Evolutionary conservation across 2,113 vertebrate species (phyloP).

Genomic region (Macrotus californicus): DNA sequence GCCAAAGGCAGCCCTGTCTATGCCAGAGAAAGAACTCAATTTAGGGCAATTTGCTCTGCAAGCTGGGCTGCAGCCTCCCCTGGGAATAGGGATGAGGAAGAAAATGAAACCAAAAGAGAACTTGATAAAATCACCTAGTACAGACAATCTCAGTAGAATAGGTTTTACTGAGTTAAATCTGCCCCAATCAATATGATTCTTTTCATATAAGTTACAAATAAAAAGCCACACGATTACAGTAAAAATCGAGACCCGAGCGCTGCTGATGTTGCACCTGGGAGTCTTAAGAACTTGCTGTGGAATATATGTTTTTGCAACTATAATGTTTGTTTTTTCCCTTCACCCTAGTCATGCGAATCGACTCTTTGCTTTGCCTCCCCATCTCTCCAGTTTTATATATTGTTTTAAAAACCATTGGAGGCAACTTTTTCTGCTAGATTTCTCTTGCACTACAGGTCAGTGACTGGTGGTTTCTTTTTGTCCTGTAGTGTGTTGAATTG

Average conservation of each 20-base stretch:
- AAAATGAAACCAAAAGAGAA: slow-evolving; percentile 98
- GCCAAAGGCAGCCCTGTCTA: slow-evolving; percentile 92
- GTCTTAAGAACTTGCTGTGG: slow-evolving; percentile 81
- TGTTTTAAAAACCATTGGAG: slow-evolving; percentile 64
- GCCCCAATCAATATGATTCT: slow-evolving; percentile 97
- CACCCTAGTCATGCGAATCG: slow-evolving; percentile 58
- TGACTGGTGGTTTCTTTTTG: slow-evolving; percentile 27
- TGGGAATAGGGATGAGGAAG: slow-evolving; percentile 93
- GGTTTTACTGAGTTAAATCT: slow-evolving; percentile 98
- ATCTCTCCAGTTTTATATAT: slow-evolving; percentile 54
- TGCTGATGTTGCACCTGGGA: slow-evolving; percentile 81
- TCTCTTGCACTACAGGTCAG: slow-evolving; percentile 45
- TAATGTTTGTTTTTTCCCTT: slow-evolving; percentile 75
- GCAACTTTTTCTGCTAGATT: slow-evolving; percentile 62
- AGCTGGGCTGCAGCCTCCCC: slow-evolving; percentile 93
- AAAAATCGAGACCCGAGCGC: slow-evolving; percentile 80
- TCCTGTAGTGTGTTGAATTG: slow-evolving; percentile 52
- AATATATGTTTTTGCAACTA: slow-evolving; percentile 78
- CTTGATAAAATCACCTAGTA: slow-evolving; percentile 95
- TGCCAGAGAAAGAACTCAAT: slow-evolving; percentile 98
- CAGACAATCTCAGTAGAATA: slow-evolving; percentile 92
- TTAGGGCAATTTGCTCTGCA: slow-evolving; percentile 99
- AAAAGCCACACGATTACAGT: slow-evolving; percentile 93
- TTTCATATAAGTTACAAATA: slow-evolving; percentile 98
- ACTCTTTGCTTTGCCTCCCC: slow-evolving; percentile 36